Conservation (phyloP, 2,113 vertebrate species). For the Turnix velox region DNA sequence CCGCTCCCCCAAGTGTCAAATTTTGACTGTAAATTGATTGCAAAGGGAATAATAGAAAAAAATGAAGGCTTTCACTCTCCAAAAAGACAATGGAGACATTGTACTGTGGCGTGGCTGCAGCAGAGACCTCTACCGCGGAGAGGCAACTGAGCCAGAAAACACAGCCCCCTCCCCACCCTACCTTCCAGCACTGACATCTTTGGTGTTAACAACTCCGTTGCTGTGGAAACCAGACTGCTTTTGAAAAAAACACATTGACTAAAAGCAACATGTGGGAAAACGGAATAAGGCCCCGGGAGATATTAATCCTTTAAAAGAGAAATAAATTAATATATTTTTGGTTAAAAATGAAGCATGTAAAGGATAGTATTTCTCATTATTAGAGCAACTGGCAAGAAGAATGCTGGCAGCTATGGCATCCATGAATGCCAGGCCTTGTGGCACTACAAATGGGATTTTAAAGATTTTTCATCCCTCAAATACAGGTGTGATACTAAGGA, state of each 20-base stretch:
- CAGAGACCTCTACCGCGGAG: not conserved
- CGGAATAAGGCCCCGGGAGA: not conserved
- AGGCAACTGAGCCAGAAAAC: slow-evolving; percentile 32
- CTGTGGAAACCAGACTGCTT: slow-evolving; percentile 58
- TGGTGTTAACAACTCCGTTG: slow-evolving; percentile 42
- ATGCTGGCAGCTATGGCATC: not conserved
- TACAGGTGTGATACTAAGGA: not conserved
- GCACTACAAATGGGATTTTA: not conserved
- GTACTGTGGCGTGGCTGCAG: slow-evolving; percentile 37
- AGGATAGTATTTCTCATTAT: not conserved
- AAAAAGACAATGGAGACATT: slow-evolving; percentile 40
- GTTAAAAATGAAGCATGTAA: not conserved
- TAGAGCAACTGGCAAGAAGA: not conserved
- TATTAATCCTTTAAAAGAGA: not conserved
- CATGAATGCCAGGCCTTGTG: fast-evolving
- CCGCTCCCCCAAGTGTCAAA: not conserved
- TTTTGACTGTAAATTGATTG: slow-evolving; percentile 37
- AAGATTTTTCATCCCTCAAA: not conserved
- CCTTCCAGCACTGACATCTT: slow-evolving; percentile 57
- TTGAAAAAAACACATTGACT: slow-evolving; percentile 64
- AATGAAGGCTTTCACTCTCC: slow-evolving; percentile 35
- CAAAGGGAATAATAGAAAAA: slow-evolving; percentile 7
- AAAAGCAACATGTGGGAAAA: slow-evolving; percentile 60
- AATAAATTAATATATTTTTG: not conserved
- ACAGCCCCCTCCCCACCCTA: slow-evolving; percentile 16